phyloP scores from a whole-genome alignment of 2,888 invertebrate genomes.

The Latrodectus hesperus region DNA sequence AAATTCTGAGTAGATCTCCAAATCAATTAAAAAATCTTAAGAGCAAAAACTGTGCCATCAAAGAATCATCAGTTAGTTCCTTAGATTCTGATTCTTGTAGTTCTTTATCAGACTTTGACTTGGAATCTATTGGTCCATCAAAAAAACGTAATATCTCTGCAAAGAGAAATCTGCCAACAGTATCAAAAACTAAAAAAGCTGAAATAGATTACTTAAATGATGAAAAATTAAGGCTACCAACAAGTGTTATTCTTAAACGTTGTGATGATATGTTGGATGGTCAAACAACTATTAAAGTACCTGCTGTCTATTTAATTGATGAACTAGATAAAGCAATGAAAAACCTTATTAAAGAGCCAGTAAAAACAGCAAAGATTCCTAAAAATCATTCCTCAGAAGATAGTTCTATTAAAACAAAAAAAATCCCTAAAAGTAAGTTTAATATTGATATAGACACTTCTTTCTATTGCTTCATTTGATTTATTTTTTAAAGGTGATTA shows the following conservation, averaged over 20 bases:
- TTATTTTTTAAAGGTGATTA: no score
- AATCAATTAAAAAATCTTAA: not conserved
- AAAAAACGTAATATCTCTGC: not conserved
- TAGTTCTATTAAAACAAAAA: not conserved
- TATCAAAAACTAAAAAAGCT: not conserved
- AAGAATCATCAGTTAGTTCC: not conserved
- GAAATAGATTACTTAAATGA: conserved; percentile 14
- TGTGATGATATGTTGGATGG: conserved; percentile 44
- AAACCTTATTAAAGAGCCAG: conserved; percentile 3
- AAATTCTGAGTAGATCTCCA: not conserved
- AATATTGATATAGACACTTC: no score
- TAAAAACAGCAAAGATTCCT: not conserved
- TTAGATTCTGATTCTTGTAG: not conserved
- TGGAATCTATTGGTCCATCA: not conserved
- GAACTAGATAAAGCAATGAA: conserved; percentile 32
- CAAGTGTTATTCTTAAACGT: conserved; percentile 1
- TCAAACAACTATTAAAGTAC: conserved; percentile 23
- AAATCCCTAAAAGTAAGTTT: not conserved
- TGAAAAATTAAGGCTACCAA: conserved; percentile 16
- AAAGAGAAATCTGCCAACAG: not conserved
- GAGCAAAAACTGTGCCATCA: not conserved
- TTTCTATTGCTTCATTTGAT: no score
- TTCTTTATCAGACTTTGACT: not conserved
- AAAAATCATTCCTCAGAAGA: not conserved
- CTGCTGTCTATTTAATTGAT: not conserved